A percentile compares a stretch with the other conserved stretches of the same genome.
These are phyloP conservation scores for Sipha flava DNA, from an alignment of 1,140 invertebrate species.

Conservation along the genomic window DNA sequence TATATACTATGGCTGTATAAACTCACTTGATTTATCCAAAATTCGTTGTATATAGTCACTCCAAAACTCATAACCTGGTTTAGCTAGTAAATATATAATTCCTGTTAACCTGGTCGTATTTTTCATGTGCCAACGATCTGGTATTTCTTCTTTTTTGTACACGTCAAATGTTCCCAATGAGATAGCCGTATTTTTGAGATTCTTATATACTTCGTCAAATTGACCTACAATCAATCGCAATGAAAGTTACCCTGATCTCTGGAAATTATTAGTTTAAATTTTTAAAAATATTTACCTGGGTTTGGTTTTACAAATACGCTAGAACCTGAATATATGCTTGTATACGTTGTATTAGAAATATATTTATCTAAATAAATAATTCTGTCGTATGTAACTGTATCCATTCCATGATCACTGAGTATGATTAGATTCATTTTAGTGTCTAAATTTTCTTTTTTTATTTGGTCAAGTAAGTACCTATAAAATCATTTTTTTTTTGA, in stretches of 20 bases:
- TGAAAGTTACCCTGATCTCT: too few relatives aligned
- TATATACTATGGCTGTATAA: too few relatives aligned
- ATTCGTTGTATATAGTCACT: not conserved
- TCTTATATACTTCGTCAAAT: constrained; percentile 15
- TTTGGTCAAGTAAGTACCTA: constrained; percentile 49
- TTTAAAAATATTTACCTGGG: constrained; percentile 42
- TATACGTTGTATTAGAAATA: constrained; percentile 48
- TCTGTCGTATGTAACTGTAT: constrained; percentile 46
- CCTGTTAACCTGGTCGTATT: not conserved
- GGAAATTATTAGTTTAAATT: too few relatives aligned
- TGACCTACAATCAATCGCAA: not conserved
- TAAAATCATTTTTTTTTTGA: not conserved
- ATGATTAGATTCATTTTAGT: constrained; percentile 58
- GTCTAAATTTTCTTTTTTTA: constrained; percentile 47
- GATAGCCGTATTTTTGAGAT: not conserved
- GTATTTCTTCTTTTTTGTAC: constrained; percentile 18
- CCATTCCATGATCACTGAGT: constrained; percentile 69
- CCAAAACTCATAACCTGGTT: not conserved
- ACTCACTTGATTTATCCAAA: not conserved
- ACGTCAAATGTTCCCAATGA: not conserved
- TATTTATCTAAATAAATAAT: constrained; percentile 54
- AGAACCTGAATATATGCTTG: constrained; percentile 45
- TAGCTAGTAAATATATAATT: not conserved
- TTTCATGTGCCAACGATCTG: constrained; percentile 18
- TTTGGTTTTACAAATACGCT: constrained; percentile 51